These are phyloP conservation scores for Eupithecia subumbrata DNA, from an alignment of 2,888 invertebrate genomes.

Conservation along the genomic window DNA sequence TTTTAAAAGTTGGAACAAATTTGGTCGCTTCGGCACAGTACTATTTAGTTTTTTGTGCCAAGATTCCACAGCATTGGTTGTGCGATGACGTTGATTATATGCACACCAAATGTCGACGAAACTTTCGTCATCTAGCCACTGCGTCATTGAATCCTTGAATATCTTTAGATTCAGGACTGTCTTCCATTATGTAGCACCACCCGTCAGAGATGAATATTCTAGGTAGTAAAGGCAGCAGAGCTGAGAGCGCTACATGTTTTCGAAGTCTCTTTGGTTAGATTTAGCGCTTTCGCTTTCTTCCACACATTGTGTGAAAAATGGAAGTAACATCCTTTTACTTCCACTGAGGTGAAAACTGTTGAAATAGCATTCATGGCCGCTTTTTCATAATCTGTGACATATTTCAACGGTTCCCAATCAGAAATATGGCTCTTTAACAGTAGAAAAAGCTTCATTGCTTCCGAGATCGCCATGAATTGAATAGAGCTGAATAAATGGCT, in stretches of 20 bases:
- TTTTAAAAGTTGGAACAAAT: no score
- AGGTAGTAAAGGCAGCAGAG: neutral
- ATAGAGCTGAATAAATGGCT: conserved; percentile 27
- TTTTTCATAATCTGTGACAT: conserved; percentile 26
- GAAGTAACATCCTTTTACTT: conserved; percentile 27
- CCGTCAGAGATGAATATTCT: neutral
- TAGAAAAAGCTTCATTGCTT: conserved; percentile 5
- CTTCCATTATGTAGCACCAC: neutral
- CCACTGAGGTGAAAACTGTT: conserved; percentile 21
- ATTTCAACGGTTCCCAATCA: no score
- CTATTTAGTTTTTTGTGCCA: no score
- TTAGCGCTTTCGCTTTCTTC: conserved; percentile 30
- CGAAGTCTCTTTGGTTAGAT: neutral
- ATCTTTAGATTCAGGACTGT: neutral
- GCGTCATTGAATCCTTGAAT: no score
- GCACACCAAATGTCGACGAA: no score
- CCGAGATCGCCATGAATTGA: conserved; percentile 25
- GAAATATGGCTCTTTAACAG: no score
- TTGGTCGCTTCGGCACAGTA: no score
- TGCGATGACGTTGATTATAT: no score
- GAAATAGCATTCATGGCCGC: conserved; percentile 28
- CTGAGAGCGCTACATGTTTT: conserved; percentile 3
- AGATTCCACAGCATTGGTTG: no score
- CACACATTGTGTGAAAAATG: conserved; percentile 30
- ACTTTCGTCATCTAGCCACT: no score